phyloP scores from a whole-genome alignment of 2,113 vertebrate genomes.

The Nymphicus hollandicus region DNA sequence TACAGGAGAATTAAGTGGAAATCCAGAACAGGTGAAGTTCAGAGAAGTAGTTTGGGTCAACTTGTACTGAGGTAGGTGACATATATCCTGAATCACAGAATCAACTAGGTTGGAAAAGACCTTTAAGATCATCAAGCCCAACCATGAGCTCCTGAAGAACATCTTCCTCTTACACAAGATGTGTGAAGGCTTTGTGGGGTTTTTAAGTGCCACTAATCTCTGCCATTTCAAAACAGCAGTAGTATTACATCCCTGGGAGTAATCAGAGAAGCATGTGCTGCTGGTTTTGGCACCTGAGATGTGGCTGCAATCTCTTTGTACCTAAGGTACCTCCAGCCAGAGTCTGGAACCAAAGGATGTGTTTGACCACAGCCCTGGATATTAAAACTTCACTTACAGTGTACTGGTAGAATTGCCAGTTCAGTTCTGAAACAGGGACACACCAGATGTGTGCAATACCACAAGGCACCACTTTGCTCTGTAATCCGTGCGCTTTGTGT shows the following conservation, averaged over 20 bases:
- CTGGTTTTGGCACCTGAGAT: not conserved
- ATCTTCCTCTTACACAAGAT: not conserved
- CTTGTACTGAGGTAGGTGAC: not conserved
- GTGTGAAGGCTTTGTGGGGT: not conserved
- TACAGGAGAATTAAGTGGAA: not conserved
- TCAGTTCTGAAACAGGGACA: rapidly evolving
- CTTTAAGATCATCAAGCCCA: not conserved
- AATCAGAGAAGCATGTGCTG: not conserved
- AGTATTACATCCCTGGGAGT: not conserved
- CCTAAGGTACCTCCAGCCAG: not conserved
- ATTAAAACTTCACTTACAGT: not conserved
- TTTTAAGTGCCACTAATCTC: not conserved
- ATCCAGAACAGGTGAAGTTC: not conserved
- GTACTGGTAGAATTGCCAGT: not conserved
- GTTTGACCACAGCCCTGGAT: not conserved
- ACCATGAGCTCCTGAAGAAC: not conserved
- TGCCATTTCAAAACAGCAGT: not conserved
- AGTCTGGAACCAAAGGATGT: not conserved
- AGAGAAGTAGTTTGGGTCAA: not conserved
- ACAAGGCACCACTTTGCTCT: not conserved
- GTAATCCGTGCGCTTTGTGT: not conserved
- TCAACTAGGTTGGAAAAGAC: not conserved
- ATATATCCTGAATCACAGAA: not conserved
- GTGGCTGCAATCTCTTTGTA: not conserved
- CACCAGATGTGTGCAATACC: not conserved